A percentile compares a stretch with the other conserved stretches of the same genome.
phyloP scores from a whole-genome alignment of 2,797 vertebrate genomes.

The Danio aesculapii region DNA sequence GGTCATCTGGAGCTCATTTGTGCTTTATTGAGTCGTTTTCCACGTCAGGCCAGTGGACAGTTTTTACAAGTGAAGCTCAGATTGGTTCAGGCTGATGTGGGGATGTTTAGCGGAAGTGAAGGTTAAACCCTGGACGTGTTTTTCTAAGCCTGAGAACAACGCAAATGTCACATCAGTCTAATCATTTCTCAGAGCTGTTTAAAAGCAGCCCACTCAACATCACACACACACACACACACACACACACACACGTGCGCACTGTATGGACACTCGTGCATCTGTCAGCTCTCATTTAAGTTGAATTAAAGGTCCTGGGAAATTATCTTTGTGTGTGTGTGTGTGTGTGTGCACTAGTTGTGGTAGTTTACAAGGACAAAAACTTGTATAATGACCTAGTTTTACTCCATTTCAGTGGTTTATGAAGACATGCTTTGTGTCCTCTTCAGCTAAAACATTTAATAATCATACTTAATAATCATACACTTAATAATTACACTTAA shows the following conservation, averaged over 20 bases:
- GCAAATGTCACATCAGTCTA: constrained; percentile 64
- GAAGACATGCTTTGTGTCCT: too few relatives aligned
- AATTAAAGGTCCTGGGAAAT: constrained; percentile 10
- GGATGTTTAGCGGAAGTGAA: constrained; percentile 76
- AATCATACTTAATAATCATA: too few relatives aligned
- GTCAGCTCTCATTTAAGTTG: constrained; percentile 15
- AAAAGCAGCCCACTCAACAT: constrained; percentile 20
- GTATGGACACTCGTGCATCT: background rate
- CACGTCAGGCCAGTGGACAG: constrained; percentile 70
- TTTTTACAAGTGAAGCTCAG: constrained; percentile 76
- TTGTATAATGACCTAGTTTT: too few relatives aligned
- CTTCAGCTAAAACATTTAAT: too few relatives aligned
- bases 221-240: constrained; percentile 18
- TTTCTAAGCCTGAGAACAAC: constrained; percentile 70
- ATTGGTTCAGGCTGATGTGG: constrained; percentile 71
- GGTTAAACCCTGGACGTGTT: constrained; percentile 75
- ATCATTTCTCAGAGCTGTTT: constrained; percentile 52
- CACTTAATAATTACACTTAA: too few relatives aligned
- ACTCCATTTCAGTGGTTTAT: too few relatives aligned
- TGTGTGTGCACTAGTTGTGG: background rate
- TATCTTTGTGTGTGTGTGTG: background rate
- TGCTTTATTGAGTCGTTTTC: constrained; percentile 25
- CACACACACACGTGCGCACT: constrained; percentile 18
- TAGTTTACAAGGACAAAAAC: too few relatives aligned
- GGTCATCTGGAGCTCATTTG: constrained; percentile 80